Conservation (phyloP, 2,797 vertebrate genomes). For the Myotis daubentonii region DNA sequence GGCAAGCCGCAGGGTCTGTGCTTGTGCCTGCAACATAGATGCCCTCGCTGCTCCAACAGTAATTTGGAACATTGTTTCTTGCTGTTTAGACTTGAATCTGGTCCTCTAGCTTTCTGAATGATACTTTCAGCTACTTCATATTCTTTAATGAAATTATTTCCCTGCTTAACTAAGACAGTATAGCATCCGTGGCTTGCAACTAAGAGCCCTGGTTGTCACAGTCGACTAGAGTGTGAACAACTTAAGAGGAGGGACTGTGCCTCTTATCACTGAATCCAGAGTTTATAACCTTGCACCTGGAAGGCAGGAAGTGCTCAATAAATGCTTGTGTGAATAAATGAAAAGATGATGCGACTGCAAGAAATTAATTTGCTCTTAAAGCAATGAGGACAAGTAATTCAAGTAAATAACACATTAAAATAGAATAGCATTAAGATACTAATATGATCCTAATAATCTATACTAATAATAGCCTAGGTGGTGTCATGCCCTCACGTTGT, state of each 20-base stretch:
- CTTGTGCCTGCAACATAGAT: not conserved
- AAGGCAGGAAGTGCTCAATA: not conserved
- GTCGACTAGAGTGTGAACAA: not conserved
- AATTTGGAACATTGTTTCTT: not conserved
- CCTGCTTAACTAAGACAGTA: not conserved
- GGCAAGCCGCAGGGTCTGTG: not conserved
- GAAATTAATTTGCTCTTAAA: not conserved
- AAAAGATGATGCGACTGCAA: not conserved
- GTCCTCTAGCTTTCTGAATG: not conserved
- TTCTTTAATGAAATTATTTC: not conserved
- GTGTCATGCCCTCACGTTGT: too few species aligned
- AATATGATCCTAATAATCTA: not conserved
- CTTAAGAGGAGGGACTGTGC: not conserved
- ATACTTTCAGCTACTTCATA: not conserved
- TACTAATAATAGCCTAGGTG: too few species aligned
- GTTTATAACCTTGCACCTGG: not conserved
- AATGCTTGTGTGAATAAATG: not conserved
- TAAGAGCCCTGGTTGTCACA: not conserved
- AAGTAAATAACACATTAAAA: slow-evolving; percentile 19
- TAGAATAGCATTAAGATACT: slow-evolving; percentile 1
- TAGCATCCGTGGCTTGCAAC: not conserved
- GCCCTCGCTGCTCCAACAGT: not conserved
- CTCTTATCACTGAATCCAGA: not conserved
- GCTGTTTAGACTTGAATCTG: not conserved
- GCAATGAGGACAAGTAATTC: not conserved